These are phyloP conservation scores for Clanis bilineata DNA, from an alignment of 2,888 invertebrate genomes.

Conservation along the genomic window DNA sequence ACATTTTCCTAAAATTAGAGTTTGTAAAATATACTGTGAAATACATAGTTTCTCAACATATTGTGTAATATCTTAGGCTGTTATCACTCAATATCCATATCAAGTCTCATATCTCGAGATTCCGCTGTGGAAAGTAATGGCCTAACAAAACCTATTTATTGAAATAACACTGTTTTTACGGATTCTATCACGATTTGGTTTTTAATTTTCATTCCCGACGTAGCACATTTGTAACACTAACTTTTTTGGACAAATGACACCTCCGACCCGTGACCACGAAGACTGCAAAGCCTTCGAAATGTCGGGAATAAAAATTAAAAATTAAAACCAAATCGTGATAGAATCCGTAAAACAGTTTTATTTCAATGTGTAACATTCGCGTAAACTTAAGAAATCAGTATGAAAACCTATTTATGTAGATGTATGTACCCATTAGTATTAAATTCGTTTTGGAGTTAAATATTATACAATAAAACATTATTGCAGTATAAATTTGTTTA, in stretches of 20 bases:
- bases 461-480: constrained; percentile 22
- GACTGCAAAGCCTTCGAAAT: no score
- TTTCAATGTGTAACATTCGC: no score
- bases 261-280: no score
- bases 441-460: constrained; percentile 18
- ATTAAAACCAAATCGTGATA: no score
- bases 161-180: no score
- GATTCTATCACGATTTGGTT: no score
- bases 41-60: neutral
- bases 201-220: no score
- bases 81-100: constrained; percentile 18
- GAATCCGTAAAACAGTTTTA: no score
- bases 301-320: no score
- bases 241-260: no score
- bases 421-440: constrained; percentile 20
- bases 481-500: constrained; percentile 33
- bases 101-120: constrained; percentile 31
- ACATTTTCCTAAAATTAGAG: neutral
- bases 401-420: constrained; percentile 25
- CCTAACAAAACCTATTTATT: constrained; percentile 25
- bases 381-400: no score
- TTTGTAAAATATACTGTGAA: neutral
- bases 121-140: constrained; percentile 19
- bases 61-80: neutral
- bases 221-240: no score